Conservation (phyloP, 2,888 invertebrate genomes). For the Tenthredo notha region DNA sequence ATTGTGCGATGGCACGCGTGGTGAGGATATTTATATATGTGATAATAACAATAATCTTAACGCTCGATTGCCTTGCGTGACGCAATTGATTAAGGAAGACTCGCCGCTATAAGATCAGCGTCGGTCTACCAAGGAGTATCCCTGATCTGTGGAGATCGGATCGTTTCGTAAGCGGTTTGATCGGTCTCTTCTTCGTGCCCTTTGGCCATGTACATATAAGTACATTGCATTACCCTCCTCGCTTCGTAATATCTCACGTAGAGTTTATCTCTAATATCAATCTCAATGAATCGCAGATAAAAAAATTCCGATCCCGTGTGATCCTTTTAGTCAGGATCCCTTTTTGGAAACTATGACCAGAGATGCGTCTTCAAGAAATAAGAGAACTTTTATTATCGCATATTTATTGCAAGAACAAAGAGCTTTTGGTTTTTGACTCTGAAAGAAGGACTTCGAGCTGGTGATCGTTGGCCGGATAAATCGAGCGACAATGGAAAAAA, state of each 20-base stretch:
- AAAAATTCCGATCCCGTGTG: not conserved
- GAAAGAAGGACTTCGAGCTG: not conserved
- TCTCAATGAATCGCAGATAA: not conserved
- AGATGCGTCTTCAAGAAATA: not conserved
- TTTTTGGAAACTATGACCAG: not conserved
- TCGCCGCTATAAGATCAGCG: not conserved
- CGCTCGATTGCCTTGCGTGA: constrained; percentile 67
- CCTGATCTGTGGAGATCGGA: constrained; percentile 46
- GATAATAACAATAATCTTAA: constrained; percentile 65
- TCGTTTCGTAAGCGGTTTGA: constrained; percentile 43
- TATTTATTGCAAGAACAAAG: not conserved
- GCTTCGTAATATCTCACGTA: not conserved
- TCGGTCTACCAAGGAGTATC: not conserved
- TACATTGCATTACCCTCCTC: not conserved
- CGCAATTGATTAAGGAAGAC: constrained; percentile 65
- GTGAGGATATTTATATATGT: constrained; percentile 66
- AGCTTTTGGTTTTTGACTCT: not conserved
- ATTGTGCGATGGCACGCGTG: constrained; percentile 59
- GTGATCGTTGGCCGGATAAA: not conserved
- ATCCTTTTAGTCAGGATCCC: not conserved
- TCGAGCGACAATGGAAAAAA: not conserved
- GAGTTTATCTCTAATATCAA: not conserved
- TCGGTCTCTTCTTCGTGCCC: not conserved
- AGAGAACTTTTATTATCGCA: not conserved
- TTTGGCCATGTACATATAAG: not conserved